Percentiles rank a stretch among this genome's conserved stretches.
Evolutionary conservation across 2,797 vertebrate genomes (phyloP).

Genomic region (Pipistrellus kuhlii): DNA sequence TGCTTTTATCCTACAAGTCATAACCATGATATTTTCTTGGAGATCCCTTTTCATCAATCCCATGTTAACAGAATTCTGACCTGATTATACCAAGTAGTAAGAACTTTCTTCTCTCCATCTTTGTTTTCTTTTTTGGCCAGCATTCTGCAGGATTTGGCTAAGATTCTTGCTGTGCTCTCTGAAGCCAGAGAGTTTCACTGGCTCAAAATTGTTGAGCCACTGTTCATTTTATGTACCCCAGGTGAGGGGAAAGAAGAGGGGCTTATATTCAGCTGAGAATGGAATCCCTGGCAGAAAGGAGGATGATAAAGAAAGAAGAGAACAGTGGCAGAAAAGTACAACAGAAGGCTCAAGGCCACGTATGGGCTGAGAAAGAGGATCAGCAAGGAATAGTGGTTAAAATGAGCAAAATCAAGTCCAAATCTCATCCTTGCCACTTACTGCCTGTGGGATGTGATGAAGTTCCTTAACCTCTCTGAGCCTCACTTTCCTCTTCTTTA

Average conservation of each 20-base stretch:
- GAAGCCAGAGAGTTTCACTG: not conserved
- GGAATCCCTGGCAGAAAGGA: not conserved
- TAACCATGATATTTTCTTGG: not conserved
- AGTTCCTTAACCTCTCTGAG: not conserved
- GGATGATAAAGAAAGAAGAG: not conserved
- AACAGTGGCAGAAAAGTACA: not conserved
- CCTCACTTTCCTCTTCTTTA: not conserved
- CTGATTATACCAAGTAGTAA: not conserved
- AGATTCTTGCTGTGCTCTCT: not conserved
- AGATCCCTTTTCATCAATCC: not conserved
- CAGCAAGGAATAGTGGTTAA: not conserved
- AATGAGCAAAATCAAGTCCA: not conserved
- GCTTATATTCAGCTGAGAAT: not conserved
- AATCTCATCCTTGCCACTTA: not conserved
- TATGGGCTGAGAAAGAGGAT: not conserved
- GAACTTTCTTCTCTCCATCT: not conserved
- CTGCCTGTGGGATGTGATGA: not conserved
- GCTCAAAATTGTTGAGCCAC: not conserved
- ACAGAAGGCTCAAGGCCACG: not conserved
- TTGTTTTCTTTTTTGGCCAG: not conserved
- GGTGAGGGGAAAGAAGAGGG: not conserved
- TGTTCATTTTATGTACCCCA: not conserved
- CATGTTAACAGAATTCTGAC: not conserved
- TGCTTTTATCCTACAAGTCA: not conserved
- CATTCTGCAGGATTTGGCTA: not conserved